Evolutionary conservation across 2,797 vertebrate genomes (phyloP).

Genomic region (Chelidonichthys spinosus): DNA sequence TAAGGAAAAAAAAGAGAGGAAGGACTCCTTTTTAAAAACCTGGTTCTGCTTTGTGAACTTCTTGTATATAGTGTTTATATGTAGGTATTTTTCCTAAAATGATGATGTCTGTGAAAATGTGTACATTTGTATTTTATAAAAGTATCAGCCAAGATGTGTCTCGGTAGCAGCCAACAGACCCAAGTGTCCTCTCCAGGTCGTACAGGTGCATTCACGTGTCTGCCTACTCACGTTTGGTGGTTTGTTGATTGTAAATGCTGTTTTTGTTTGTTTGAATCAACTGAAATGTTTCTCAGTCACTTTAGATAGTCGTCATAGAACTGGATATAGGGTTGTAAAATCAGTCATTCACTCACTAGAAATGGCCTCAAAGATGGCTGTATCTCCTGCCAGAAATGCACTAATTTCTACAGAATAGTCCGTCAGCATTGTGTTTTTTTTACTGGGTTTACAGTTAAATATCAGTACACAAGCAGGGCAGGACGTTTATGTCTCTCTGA

Average conservation of each 20-base stretch:
- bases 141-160: conserved; percentile 70
- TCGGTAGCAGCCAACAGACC: conserved; percentile 65
- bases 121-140: conserved; percentile 79
- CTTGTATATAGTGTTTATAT: conserved; percentile 87
- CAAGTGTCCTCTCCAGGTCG: conserved; percentile 43
- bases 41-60: conserved; percentile 80
- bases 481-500: conserved; percentile 33
- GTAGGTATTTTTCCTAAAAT: conserved; percentile 73
- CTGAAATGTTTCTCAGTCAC: conserved; percentile 71
- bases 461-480: conserved; percentile 23
- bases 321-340: conserved; percentile 67
- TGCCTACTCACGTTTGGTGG: conserved; percentile 32
- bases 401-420: conserved; percentile 45
- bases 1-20: conserved; percentile 43
- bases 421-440: background rate
- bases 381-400: conserved; percentile 63
- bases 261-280: conserved; percentile 48
- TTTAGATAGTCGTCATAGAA: conserved; percentile 73
- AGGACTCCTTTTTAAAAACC: conserved; percentile 56
- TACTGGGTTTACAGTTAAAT: conserved; percentile 9
- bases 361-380: conserved; percentile 4
- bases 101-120: conserved; percentile 66
- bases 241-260: conserved; percentile 61
- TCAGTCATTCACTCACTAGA: conserved; percentile 34
- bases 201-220: conserved; percentile 36